Evolutionary conservation across 2,888 invertebrate species (phyloP), one percentile per base, ranked within the genome.

Genomic region (Mayetiola destructor): DNA sequence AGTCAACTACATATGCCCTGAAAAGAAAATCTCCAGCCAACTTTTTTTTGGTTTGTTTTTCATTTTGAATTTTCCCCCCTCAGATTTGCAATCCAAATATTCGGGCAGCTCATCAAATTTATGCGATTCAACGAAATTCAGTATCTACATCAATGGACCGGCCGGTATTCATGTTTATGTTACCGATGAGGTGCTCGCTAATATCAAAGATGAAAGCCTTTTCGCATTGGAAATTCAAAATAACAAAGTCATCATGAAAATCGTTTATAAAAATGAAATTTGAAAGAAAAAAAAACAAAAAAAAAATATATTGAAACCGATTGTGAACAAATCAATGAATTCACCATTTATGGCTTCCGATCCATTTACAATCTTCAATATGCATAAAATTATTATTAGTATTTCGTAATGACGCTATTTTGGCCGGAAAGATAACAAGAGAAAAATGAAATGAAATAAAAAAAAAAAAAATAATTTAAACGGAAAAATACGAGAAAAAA

Each of bases 141-240:
- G 81, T 32, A 78, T 92, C 9, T 82, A 84, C 61, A 77, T 90
- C 55, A 82, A 81, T 63, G 93, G 92, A 0, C 92, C 93, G 0
- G 82, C 84, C 63, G 86, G 86, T 16, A 87, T 93, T 8, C 84
- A 86, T 63, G 84, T 94, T 0, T 77, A 85, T 36, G 77, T 94
- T 23, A 89, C 85, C 35, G 88, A 92, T 69, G 91, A 92, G 64
- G 80, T 92, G 56, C 81, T 93, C 16, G 80, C 82, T 30, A 88
- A 91, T 68, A 78, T 92, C 63, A 84, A 84, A 61, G 88, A 92
- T 69, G 83, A 85, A 65, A 79, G 84, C 61, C 79, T 84, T 71
- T 87, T 81, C 69, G 71, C 77, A 58, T 72, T 85, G 59, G 81
- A 84, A 68, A 67, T 74, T 62, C 71, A 73, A 66, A 69, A 68